phyloP scores from a whole-genome alignment of 2,113 vertebrate species.

The Rhodinocichla rosea region DNA sequence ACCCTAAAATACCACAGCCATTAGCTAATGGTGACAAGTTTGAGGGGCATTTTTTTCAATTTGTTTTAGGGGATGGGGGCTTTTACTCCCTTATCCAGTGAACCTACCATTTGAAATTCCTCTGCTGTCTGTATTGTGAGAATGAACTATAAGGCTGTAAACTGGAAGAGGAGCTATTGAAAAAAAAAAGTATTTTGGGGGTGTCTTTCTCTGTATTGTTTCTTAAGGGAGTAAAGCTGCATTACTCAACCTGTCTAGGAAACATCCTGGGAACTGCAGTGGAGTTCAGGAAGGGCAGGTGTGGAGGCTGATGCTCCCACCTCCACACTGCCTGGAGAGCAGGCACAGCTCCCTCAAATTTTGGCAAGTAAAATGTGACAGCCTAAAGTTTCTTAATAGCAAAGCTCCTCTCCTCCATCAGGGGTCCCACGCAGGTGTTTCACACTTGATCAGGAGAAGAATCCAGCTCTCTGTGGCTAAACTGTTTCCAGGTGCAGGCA shows the following conservation, averaged over 20 bases:
- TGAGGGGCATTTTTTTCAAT: rapidly evolving
- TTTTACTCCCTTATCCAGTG: neutral
- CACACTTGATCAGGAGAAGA: neutral
- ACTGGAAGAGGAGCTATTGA: neutral
- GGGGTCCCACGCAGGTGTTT: neutral
- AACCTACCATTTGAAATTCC: neutral
- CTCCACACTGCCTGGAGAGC: rapidly evolving
- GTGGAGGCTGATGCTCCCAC: neutral
- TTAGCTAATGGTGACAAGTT: neutral
- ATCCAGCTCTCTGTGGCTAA: neutral
- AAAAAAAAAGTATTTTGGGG: neutral
- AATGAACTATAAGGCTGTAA: neutral
- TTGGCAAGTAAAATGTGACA: rapidly evolving
- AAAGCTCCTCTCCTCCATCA: rapidly evolving
- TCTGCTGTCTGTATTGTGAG: rapidly evolving
- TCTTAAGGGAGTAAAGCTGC: neutral
- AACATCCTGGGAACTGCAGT: rapidly evolving
- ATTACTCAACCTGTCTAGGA: neutral
- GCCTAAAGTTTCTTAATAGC: neutral
- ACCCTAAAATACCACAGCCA: neutral
- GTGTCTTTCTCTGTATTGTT: neutral
- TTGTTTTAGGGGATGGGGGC: rapidly evolving
- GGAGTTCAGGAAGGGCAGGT: neutral
- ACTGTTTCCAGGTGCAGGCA: conserved; percentile 1
- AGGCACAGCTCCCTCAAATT: neutral